A percentile compares a stretch with the other conserved stretches of the same genome.
phyloP scores from a whole-genome alignment of 2,888 invertebrate species.

The Melinaea marsaeus region DNA sequence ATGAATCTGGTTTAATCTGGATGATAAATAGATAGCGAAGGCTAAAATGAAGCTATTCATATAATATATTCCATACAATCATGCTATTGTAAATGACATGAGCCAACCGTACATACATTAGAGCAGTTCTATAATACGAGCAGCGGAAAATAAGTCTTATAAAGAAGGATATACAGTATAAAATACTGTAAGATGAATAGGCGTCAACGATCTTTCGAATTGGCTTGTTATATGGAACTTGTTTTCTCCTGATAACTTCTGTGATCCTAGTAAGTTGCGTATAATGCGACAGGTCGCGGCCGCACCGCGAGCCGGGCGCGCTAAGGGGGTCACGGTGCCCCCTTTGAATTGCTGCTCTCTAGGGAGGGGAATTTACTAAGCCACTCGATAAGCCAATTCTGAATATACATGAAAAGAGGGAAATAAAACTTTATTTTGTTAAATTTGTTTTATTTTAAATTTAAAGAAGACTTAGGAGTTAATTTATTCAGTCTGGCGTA shows the following conservation, averaged over 20 bases:
- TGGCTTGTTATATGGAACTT: conserved; percentile 10
- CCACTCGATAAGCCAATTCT: no score
- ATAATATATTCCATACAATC: conserved; percentile 1
- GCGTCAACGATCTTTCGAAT: conserved; percentile 8
- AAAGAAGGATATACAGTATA: not conserved
- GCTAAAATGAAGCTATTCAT: conserved; percentile 5
- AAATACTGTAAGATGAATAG: not conserved
- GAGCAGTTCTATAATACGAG: no score
- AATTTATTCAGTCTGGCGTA: conserved; percentile 37
- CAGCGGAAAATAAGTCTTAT: conserved; percentile 7
- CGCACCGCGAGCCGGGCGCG: conserved; percentile 39
- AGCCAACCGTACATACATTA: not conserved
- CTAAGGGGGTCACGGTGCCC: conserved; percentile 21
- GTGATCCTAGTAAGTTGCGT: conserved; percentile 68
- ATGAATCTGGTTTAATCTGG: not conserved
- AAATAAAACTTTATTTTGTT: conserved; percentile 18
- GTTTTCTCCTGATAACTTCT: conserved; percentile 44
- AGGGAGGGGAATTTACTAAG: conserved; percentile 20
- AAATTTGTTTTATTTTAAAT: conserved; percentile 20
- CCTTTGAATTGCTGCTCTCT: conserved; percentile 26
- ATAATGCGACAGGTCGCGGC: conserved; percentile 62
- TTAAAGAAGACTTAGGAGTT: conserved; percentile 22
- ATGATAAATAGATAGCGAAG: not conserved
- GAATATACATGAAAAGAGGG: not conserved
- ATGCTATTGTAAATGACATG: not conserved